Evolutionary conservation across 2,113 vertebrate genomes (phyloP), one percentile per base, ranked within the genome.

Genomic region (Lamprologus speciosus): DNA sequence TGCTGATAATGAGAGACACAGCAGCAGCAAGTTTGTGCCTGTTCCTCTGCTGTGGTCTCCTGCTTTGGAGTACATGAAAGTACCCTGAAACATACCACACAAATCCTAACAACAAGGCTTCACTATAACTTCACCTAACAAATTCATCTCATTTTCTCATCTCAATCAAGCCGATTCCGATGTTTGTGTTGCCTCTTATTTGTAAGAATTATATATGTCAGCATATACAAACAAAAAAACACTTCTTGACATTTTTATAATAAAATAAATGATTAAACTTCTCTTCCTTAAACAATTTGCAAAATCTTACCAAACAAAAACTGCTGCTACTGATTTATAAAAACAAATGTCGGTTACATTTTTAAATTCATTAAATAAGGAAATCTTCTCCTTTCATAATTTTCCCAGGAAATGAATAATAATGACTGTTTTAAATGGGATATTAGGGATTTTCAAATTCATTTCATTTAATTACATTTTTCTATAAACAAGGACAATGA

Each of bases 21-120:
- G 88, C 45, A 85, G 91, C 40, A 83, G 91, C 94, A 89, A 35
- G 93, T 90, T 60, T 80, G 70, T 82, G 86, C 94, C 81, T 45
- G 91, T 79, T 55, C 17, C 80, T 86, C 80, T 79, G 54, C 87
- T 87, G 81, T 80, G 85, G 82, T 89, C 84, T 90, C 86, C 55
- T 11, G 40, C 63, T 63, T 85, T 37, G 55, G 81, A n/a, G 83
- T 54, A 79, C 80, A 88, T 37, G 1, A 87, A 92, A 93, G 85
- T 80, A 89, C 73, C 60, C 68, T 16, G n/a, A 75, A 83, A 82
- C 91, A 88, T 88, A 82, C 80, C 81, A 80, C 85, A 82, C 88
- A 75, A 80, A 89, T 82, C 68, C 84, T 8, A 80, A 87, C 53
- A 87, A 85, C 88, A 86, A 28, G 47, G 33, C 80, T n/a, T 40